Conservation (phyloP, 1,140 invertebrate species). For the Aleiodes sp. region DNA sequence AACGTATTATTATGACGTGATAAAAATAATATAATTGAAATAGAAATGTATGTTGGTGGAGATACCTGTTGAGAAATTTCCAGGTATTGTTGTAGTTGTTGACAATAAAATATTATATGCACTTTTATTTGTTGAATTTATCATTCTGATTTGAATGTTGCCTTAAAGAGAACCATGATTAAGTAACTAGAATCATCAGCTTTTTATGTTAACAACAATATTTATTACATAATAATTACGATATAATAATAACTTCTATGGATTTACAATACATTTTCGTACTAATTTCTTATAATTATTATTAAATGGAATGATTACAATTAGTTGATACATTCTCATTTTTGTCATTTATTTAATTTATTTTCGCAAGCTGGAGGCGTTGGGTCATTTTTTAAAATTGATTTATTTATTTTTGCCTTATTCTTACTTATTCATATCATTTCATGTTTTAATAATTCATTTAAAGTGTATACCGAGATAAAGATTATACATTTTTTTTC, state of each 20-base stretch:
- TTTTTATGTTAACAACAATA: conserved; percentile 65
- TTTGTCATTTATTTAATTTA: conserved; percentile 23
- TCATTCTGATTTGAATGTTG: too few relatives aligned
- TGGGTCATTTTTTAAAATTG: conserved; percentile 29
- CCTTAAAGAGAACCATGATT: too few relatives aligned
- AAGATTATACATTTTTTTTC: conserved; percentile 20
- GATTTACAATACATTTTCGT: conserved; percentile 65
- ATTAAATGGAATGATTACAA: conserved; percentile 65
- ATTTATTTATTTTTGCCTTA: conserved; percentile 5
- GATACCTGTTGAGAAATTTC: too few relatives aligned
- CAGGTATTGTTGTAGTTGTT: too few relatives aligned
- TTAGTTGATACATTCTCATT: conserved; percentile 57
- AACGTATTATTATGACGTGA: too few relatives aligned
- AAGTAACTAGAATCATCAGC: too few relatives aligned
- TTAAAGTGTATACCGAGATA: background rate
- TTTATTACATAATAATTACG: conserved; percentile 68
- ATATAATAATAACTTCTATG: conserved; percentile 66
- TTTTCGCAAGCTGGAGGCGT: conserved; percentile 38
- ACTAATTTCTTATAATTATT: conserved; percentile 63
- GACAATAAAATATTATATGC: too few relatives aligned
- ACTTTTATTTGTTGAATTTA: too few relatives aligned
- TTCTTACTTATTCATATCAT: conserved; percentile 15
- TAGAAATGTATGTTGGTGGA: too few relatives aligned
- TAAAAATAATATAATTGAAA: too few relatives aligned
- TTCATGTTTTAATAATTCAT: background rate